Evolutionary conservation across 92 coral and sea anemone species (phyloP).

Genomic region (Epizoanthus stellaris): DNA sequence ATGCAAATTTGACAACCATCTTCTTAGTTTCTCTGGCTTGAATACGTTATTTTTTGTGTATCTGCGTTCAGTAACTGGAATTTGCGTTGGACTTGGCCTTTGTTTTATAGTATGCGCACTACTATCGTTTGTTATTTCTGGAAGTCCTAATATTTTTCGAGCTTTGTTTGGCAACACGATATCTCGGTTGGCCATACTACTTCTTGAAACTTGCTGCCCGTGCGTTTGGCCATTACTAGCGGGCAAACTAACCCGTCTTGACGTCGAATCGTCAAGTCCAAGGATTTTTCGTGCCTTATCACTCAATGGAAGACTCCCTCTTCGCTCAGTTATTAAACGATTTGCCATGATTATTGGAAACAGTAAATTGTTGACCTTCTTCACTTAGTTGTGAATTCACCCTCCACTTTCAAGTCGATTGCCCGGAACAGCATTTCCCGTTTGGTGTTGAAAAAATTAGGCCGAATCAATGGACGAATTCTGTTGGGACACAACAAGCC

Average conservation of each 20-base stretch:
- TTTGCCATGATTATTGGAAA: constrained; percentile 7
- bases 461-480: too few species aligned
- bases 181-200: not conserved
- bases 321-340: not conserved
- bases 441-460: not conserved
- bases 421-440: not conserved
- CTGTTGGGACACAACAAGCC: too few species aligned
- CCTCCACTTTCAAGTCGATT: not conserved
- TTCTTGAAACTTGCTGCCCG: not conserved
- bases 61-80: constrained; percentile 8
- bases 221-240: not conserved
- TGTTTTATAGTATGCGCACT: not conserved
- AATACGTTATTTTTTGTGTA: constrained; percentile 6
- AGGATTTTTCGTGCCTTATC: constrained; percentile 17
- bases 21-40: constrained; percentile 11
- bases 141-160: constrained; percentile 34
- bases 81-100: constrained; percentile 1
- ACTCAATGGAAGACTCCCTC: constrained; percentile 25
- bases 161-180: constrained; percentile 30
- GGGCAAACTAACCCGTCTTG: not conserved
- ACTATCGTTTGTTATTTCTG: not conserved
- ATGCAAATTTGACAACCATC: constrained; percentile 36
- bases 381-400: not conserved
- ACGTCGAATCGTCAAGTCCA: not conserved
- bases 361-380: not conserved